Evolutionary conservation across 2,113 vertebrate species (phyloP), one percentile per base, ranked within the genome.

Genomic region (Syngnathus typhle): DNA sequence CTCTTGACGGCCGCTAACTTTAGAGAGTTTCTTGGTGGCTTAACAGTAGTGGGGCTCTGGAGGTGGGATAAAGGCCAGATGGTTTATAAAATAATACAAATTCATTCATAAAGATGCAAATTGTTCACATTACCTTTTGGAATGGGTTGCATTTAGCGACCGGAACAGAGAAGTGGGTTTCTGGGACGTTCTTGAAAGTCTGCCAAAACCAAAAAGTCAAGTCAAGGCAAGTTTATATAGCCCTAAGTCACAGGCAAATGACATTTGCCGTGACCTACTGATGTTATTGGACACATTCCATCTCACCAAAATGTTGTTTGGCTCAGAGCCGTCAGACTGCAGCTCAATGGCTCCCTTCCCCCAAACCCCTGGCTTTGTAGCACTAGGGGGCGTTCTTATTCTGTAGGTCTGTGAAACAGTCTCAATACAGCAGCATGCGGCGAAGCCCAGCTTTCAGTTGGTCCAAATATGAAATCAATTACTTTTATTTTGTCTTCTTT

Each of bases 321-420:
- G 84, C 49, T 95, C 94, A 7, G 96, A 98, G 88, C 92, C 95
- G 73, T 98, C 95, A 23, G 94, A 96, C 68, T 91, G 95, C 75
- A 98, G 84, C 12, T 91, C 91, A 7, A 96, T 68, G 32, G 84
- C 43, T 60, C 75, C 86, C 83, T 91, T 94, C 64, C 80, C 89
- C 88, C 81, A 90, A 55, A 62, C 77, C 13, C 85, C 70, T 38
- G 64, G 60, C 60, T 79, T 87, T 68, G 87, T 87, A 72, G 67
- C 38, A 71, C 55, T 71, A 38, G 93, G 93, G 66, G 95, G 94
- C 64, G 94, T 96, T 76, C 88, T 93, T 75, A 96, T 88, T 87
- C 87, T 88, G 62, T 92, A 98, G 13, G 89, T 90, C 95, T 99
- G 76, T 41, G 69, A 72, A 36, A 23, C 1, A 63, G 60, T 64